Evolutionary conservation across 2,797 vertebrate species (phyloP).

Genomic region (Fistularia tabacaria): DNA sequence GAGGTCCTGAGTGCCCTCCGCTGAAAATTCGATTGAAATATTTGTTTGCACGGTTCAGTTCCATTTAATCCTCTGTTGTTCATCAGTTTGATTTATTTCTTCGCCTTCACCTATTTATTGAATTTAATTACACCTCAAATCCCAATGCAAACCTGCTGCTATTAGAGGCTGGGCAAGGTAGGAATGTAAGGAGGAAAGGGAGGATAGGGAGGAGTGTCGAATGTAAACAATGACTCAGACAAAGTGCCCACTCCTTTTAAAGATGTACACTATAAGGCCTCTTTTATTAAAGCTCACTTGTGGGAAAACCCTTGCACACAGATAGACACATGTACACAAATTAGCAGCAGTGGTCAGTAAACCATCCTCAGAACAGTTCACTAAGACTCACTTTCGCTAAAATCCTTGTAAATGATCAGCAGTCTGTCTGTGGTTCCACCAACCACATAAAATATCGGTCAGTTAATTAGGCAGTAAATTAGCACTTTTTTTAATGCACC

Average conservation of each 20-base stretch:
- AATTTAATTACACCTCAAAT: constrained; percentile 82
- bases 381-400: constrained; percentile 57
- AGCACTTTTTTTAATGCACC: constrained; percentile 65
- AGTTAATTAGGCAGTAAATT: constrained; percentile 74
- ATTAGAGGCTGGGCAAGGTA: constrained; percentile 49
- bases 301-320: constrained; percentile 25
- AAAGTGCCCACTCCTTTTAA: constrained; percentile 53
- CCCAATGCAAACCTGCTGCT: constrained; percentile 69
- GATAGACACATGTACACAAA: constrained; percentile 16
- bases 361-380: constrained; percentile 52
- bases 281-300: constrained; percentile 35
- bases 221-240: constrained; percentile 60
- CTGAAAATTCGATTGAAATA: constrained; percentile 78
- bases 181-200: constrained; percentile 35
- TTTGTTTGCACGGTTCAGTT: constrained; percentile 81
- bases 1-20: constrained; percentile 57
- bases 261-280: constrained; percentile 43
- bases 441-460: constrained; percentile 69
- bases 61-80: constrained; percentile 83
- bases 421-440: constrained; percentile 59
- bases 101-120: constrained; percentile 82
- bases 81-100: constrained; percentile 84
- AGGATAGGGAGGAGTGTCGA: constrained; percentile 28
- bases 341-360: constrained; percentile 50
- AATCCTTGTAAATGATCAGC: constrained; percentile 61